phyloP scores from a whole-genome alignment of 2,113 vertebrate species.

The Engystomops pustulosus region DNA sequence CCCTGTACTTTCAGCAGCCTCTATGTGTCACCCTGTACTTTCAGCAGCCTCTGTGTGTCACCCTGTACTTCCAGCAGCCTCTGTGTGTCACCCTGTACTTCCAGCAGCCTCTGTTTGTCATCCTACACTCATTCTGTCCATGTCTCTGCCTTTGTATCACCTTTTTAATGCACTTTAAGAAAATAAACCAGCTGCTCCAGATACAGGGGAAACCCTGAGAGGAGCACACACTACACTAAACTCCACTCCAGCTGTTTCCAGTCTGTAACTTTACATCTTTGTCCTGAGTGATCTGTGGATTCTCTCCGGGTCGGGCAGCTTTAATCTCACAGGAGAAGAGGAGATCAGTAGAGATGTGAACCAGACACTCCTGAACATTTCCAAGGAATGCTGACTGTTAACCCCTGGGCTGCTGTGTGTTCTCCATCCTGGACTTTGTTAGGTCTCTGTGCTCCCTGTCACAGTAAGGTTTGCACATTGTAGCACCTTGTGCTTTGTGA shows the following conservation, averaged over 20 bases:
- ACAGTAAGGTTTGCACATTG: background rate
- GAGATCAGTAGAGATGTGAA: background rate
- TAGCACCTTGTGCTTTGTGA: background rate
- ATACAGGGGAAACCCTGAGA: background rate
- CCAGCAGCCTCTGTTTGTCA: background rate
- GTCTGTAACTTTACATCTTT: background rate
- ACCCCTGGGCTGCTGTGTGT: background rate
- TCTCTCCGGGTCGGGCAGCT: background rate
- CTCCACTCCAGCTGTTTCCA: conserved; percentile 47
- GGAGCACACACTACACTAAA: background rate
- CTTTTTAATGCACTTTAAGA: background rate
- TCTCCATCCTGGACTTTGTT: background rate
- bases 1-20: no score
- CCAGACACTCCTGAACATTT: background rate
- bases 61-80: no score
- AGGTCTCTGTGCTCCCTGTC: background rate
- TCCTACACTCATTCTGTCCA: background rate
- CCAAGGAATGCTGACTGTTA: background rate
- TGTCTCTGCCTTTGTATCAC: background rate
- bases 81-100: no score
- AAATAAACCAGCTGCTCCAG: background rate
- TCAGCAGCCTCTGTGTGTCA: no score
- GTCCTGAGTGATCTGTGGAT: conserved; percentile 6
- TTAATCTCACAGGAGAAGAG: background rate
- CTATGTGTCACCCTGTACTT: no score